Evolutionary conservation across 2,888 invertebrate species (phyloP).

Genomic region (Zhengitettix transpicula): DNA sequence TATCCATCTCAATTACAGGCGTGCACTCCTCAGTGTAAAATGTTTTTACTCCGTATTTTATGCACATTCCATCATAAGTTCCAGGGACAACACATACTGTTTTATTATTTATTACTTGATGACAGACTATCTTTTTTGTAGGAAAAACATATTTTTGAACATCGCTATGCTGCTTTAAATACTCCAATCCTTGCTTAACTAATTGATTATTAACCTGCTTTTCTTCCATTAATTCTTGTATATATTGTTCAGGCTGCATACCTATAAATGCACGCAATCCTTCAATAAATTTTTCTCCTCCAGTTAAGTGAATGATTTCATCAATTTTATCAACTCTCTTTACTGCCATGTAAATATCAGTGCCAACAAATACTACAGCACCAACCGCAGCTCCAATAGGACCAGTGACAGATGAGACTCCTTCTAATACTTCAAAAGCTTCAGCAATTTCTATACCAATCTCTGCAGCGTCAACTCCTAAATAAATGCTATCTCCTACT

Average conservation of each 20-base stretch:
- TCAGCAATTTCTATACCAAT: slow-evolving; percentile 8
- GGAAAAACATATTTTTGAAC: no score
- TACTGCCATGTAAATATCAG: slow-evolving; percentile 8
- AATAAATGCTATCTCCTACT: not conserved
- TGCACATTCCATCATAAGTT: no score
- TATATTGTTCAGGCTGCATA: no score
- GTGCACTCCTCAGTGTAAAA: no score
- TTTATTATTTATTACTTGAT: no score
- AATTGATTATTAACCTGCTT: not conserved
- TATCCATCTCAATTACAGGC: no score
- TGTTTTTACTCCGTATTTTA: no score
- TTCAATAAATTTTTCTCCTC: no score
- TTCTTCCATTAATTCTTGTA: not conserved
- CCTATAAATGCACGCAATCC: no score
- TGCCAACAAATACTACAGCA: slow-evolving; percentile 8
- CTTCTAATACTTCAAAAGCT: slow-evolving; percentile 6
- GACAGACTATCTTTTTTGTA: no score
- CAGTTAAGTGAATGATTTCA: slow-evolving; percentile 5
- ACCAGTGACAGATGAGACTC: slow-evolving; percentile 8
- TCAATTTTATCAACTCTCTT: slow-evolving; percentile 6
- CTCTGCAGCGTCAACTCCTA: slow-evolving; percentile 9
- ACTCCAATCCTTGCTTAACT: not conserved
- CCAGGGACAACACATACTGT: no score
- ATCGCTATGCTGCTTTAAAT: not conserved
- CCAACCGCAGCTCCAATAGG: slow-evolving; percentile 9